Percentiles rank a stretch among this genome's conserved stretches.
These are phyloP conservation scores for Choloepus hoffmanni DNA, from an alignment of 2,113 vertebrate species.

Conservation along the genomic window DNA sequence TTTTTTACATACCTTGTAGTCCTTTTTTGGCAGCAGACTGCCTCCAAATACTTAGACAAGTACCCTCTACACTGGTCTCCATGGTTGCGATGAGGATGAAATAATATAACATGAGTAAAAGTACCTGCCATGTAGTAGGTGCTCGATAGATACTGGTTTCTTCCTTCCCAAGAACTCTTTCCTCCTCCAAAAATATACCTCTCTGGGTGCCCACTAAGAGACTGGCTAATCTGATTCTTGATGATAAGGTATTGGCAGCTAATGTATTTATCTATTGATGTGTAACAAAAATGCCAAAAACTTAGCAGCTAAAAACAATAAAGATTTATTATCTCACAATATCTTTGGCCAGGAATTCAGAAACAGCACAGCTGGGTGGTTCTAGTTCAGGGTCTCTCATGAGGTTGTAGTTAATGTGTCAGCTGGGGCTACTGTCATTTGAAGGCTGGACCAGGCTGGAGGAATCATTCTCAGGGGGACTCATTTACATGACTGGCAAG, in stretches of 20 bases:
- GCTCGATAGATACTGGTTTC: not conserved
- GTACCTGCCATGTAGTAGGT: not conserved
- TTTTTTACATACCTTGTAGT: not conserved
- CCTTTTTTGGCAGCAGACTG: not conserved
- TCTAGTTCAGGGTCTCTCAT: not conserved
- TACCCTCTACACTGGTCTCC: not conserved
- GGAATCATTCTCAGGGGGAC: not conserved
- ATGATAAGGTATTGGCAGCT: not conserved
- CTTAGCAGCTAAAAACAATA: not conserved
- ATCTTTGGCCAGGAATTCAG: not conserved
- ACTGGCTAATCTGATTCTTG: constrained; percentile 1
- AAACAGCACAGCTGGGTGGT: not conserved
- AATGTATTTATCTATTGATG: not conserved
- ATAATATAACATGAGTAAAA: not conserved
- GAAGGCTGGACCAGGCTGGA: not conserved
- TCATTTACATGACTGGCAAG: not conserved
- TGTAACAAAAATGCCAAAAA: not conserved
- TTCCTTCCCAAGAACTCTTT: not conserved
- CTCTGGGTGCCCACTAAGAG: not conserved
- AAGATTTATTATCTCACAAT: not conserved
- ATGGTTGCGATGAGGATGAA: not conserved
- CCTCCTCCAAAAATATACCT: not conserved
- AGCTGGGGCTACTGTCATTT: not conserved
- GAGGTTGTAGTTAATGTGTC: not conserved
- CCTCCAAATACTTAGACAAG: not conserved